Evolutionary conservation across 2,797 vertebrate species (phyloP).

Genomic region (Pitangus sulphuratus): DNA sequence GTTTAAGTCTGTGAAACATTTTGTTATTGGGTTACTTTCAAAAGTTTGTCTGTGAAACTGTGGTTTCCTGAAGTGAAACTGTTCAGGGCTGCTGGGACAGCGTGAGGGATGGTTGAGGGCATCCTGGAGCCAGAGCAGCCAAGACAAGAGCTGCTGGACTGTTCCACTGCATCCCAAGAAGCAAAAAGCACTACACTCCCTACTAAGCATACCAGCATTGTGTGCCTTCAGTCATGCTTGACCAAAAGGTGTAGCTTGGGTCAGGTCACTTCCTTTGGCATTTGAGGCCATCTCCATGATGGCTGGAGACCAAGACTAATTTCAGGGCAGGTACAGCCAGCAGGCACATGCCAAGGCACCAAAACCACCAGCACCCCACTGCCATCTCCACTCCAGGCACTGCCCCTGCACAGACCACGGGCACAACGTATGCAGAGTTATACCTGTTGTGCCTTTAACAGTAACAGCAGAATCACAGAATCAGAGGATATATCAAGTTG

Average conservation of each 20-base stretch:
- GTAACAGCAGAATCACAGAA: neutral
- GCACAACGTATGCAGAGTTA: neutral
- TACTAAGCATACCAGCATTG: rapidly evolving
- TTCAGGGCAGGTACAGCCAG: neutral
- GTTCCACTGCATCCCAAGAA: neutral
- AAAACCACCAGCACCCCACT: neutral
- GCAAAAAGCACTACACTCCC: rapidly evolving
- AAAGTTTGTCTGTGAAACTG: neutral
- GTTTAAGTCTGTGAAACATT: neutral
- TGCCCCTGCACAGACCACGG: neutral
- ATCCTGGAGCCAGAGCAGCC: neutral
- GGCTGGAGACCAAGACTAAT: neutral
- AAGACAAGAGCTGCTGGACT: neutral
- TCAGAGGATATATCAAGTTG: no score
- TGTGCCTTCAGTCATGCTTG: rapidly evolving
- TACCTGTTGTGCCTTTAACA: neutral
- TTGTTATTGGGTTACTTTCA: neutral
- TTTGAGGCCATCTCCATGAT: neutral
- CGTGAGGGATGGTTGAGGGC: rapidly evolving
- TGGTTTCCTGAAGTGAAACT: neutral
- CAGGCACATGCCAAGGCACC: neutral
- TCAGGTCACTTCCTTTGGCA: neutral
- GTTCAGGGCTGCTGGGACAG: neutral
- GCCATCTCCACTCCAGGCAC: rapidly evolving
- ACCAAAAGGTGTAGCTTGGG: neutral